Base-by-base conservation (phyloP, 2,797 vertebrate species). In the Semaprochilodus insignis region DNA sequence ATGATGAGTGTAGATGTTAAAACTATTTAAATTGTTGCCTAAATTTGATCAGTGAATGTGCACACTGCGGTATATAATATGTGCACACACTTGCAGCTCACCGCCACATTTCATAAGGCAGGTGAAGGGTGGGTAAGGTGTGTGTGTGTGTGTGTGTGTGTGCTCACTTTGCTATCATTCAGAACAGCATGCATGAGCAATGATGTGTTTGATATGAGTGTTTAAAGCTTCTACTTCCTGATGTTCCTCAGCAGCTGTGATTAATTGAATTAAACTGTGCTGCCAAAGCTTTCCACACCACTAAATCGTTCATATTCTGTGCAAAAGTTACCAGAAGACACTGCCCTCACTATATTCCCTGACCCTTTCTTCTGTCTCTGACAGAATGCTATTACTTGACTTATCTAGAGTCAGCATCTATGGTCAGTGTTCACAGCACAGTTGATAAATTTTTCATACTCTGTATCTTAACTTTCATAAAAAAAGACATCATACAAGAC, bases 101-200 rank as follows among this genome's bases (percentile, higher is more conserved):
- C 25, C 16, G 16, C 27, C 13, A 27, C 31, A 13, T 2, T 21
- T 31, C 31, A 66, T 11, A 13, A 19, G 17, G 17, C 6, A 40
- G 19, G 3, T 21, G 65, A 19, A 67, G 34, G 36, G 17, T 74
- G 74, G 59, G 81, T 72, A n/a, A 72, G 62, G 52, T 71, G 52
- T 73, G 16, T 73, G 51, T 65, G 17, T 31, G 17, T 31, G 40
- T 44, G 78, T 25, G 54, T 72, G 71, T 34, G 16, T 77, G 51
- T 65, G 17, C 75, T 66, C 48, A 63, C 25, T 34, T 25, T 19
- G 60, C 16, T 79, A 51, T 74, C 54, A 78, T 23, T 63, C 78
- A 78, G 31, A 78, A 80, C 76, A 80, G 72, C 81, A 57, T 67
- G 75, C 36, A 21, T 89, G 87, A 83, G 14, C 85, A 85, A 87